phyloP scores from a whole-genome alignment of 2,888 invertebrate genomes.

The Agonum fuliginosum region DNA sequence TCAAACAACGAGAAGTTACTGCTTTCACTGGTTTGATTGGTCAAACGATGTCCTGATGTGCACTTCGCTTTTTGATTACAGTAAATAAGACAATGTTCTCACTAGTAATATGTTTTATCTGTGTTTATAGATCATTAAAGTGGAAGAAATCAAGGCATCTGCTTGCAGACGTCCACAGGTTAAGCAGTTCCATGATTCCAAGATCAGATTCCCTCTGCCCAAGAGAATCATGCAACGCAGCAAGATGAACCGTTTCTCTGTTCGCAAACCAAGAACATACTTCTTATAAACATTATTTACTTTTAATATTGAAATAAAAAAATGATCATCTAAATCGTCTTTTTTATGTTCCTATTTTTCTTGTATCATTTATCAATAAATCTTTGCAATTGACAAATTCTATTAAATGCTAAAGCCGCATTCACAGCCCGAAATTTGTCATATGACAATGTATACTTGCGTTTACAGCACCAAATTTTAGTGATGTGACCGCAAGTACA shows the following conservation, averaged over 20 bases:
- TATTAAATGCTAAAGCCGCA: no score
- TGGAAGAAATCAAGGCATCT: constrained; percentile 91
- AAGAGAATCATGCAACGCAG: constrained; percentile 91
- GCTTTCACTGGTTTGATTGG: no score
- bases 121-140: constrained; percentile 92
- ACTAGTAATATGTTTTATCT: neutral
- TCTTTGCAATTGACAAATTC: no score
- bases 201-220: constrained; percentile 97
- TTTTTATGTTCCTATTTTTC: neutral
- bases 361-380: neutral
- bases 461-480: no score
- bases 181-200: constrained; percentile 98
- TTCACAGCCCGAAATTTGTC: no score
- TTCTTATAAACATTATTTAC: constrained; percentile 75
- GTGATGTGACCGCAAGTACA: no score
- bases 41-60: no score
- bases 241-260: constrained; percentile 88
- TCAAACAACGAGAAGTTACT: no score
- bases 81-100: no score
- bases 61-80: no score
- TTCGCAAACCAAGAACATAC: constrained; percentile 87
- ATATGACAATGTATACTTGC: no score
- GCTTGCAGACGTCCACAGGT: constrained; percentile 95
- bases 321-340: constrained; percentile 6
- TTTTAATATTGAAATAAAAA: constrained; percentile 58